Evolutionary conservation across 2,797 vertebrate species (phyloP), one percentile per base, ranked within the genome.

Genomic region (Anguilla obscura): DNA sequence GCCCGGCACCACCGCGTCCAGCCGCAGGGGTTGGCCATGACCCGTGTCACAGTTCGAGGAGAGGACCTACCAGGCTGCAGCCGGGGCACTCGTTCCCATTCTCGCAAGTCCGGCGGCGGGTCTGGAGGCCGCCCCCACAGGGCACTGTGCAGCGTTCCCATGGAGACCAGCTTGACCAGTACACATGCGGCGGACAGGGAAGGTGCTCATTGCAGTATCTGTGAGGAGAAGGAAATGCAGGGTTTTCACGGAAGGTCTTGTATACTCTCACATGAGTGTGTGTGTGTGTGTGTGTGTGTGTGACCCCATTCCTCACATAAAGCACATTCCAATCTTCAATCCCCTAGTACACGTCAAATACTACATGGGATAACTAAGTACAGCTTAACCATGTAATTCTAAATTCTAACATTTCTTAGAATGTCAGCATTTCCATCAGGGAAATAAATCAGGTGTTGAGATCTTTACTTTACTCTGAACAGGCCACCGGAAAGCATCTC

Each of bases 171-270:
- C 97, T 96, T 0, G 98, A 98, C 98, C 98, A 99, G 93, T 99
- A 99, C 88, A 98, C 89, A 0, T 99, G 98, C 0, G 98, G 97
- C 0, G 98, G 98, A 91, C 98, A 99, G 89, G 98, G 95, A 91
- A 99, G 94, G 89, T 99, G 97, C 91, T 99, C 98, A 12, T 99
- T 99, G 93, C 98, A 99, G 94, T 99, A 99, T 93, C 98, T 99
- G 93, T 0, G 91, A 90, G 89, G 66, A 40, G 84, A 90, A 85
- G 50, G 66, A 85, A 91, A 86, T 14, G 86, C 12, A 58, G 24
- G 84, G 48, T 33, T 36, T 60, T 36, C 52, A 30, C 9, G 1
- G 54, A 33, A 36, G 30, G 27, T 76, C 3, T 33, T 5, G 54
- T 0, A 36, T 21, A 8, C 5, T 63, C 9, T 40, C 58, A 48